phyloP scores from a whole-genome alignment of 2,888 invertebrate genomes.

The Andrena hattorfiana region DNA sequence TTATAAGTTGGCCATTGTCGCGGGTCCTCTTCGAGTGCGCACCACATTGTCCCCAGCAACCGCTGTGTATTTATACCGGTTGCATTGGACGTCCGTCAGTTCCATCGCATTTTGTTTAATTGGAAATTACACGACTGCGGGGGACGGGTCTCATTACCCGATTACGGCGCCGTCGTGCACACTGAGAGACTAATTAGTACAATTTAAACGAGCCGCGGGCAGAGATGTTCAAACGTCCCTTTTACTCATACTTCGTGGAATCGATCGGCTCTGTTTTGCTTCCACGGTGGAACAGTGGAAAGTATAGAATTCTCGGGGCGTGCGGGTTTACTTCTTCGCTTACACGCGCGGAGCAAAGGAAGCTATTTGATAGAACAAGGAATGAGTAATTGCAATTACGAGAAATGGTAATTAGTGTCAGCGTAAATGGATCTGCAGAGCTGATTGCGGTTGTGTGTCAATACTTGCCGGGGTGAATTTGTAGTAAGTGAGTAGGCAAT shows the following conservation, averaged over 20 bases:
- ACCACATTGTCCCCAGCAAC: not conserved
- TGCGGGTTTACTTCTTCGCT: no score
- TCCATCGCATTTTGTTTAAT: slow-evolving; percentile 39
- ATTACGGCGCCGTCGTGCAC: slow-evolving; percentile 10
- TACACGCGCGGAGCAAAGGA: no score
- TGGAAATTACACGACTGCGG: slow-evolving; percentile 28
- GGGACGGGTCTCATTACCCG: not conserved
- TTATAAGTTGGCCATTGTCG: slow-evolving; percentile 48
- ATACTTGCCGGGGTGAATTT: no score
- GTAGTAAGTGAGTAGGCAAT: no score
- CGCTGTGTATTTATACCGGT: slow-evolving; percentile 31
- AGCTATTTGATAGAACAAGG: no score
- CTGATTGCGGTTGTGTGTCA: no score
- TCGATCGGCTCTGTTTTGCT: no score
- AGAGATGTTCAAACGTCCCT: not conserved
- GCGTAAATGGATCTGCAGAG: no score
- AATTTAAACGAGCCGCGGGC: not conserved
- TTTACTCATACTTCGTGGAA: not conserved
- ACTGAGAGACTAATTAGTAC: slow-evolving; percentile 3
- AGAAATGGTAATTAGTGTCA: no score
- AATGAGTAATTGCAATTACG: no score
- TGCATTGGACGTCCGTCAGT: slow-evolving; percentile 29
- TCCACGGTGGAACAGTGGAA: no score
- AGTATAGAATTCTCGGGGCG: no score
- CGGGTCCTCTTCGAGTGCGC: slow-evolving; percentile 15